phyloP scores from a whole-genome alignment of 2,888 invertebrate genomes.

The Sesia apiformis region DNA sequence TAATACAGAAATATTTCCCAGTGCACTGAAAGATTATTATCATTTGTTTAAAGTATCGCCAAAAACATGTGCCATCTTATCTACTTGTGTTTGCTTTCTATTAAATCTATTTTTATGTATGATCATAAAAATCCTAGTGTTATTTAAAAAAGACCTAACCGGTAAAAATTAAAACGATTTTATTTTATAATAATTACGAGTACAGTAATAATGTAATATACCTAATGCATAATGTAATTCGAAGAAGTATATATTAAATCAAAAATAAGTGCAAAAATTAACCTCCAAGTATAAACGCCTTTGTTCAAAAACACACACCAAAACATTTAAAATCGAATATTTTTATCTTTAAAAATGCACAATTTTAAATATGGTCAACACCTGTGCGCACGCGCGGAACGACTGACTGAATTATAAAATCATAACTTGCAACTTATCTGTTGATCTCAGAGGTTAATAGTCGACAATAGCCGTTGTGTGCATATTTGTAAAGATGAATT shows the following conservation, averaged over 20 bases:
- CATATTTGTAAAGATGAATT: no score
- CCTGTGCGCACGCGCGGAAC: not conserved
- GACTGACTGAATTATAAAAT: not conserved
- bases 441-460: no score
- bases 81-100: no score
- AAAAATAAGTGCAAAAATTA: not conserved
- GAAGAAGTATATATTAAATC: not conserved
- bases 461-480: no score
- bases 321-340: not conserved
- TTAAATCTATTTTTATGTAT: no score
- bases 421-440: not conserved
- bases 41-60: no score
- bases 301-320: not conserved
- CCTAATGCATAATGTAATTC: not conserved
- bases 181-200: not conserved
- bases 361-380: not conserved
- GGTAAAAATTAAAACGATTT: not conserved
- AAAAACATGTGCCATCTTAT: no score
- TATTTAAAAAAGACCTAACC: no score
- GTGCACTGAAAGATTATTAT: no score
- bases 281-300: not conserved
- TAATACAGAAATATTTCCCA: no score
- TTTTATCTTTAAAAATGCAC: not conserved
- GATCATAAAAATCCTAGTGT: no score
- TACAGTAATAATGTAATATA: not conserved